A percentile compares a stretch with the other conserved stretches of the same genome.
Conservation (phyloP, 2,888 invertebrate species). For the Catocala sponsa region DNA sequence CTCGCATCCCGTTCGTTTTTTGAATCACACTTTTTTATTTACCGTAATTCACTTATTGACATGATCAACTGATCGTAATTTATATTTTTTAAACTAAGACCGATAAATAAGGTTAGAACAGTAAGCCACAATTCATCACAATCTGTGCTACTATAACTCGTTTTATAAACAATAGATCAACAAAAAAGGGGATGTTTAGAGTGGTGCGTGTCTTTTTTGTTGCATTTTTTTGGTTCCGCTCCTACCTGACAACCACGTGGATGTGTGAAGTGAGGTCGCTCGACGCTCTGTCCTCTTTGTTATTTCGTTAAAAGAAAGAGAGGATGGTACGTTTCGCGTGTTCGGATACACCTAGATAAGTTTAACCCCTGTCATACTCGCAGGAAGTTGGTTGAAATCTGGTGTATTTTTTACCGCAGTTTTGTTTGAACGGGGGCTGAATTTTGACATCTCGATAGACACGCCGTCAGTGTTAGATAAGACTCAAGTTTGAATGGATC, state of each 20-base stretch:
- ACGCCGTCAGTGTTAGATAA: slow-evolving; percentile 74
- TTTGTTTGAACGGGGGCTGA: slow-evolving; percentile 79
- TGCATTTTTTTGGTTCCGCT: slow-evolving; percentile 79
- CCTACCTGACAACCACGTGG: slow-evolving; percentile 84
- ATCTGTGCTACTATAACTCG: slow-evolving; percentile 74
- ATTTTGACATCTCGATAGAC: slow-evolving; percentile 75
- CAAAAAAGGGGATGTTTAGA: slow-evolving; percentile 86
- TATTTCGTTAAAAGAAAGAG: slow-evolving; percentile 57
- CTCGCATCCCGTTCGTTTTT: slow-evolving; percentile 60
- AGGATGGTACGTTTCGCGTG: slow-evolving; percentile 68
- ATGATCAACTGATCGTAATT: slow-evolving; percentile 43
- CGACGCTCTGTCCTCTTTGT: slow-evolving; percentile 59
- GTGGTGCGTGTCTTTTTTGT: slow-evolving; percentile 77
- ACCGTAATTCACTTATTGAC: slow-evolving; percentile 59
- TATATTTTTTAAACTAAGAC: slow-evolving; percentile 26
- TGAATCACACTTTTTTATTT: slow-evolving; percentile 53
- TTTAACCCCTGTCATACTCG: slow-evolving; percentile 68
- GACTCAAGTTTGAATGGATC: slow-evolving; percentile 68
- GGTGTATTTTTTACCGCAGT: slow-evolving; percentile 80
- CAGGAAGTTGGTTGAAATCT: slow-evolving; percentile 86
- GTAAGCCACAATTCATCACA: slow-evolving; percentile 74
- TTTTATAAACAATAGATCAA: slow-evolving; percentile 78
- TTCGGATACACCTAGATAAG: slow-evolving; percentile 54
- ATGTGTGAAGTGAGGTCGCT: slow-evolving; percentile 68
- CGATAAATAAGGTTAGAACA: slow-evolving; percentile 54